A percentile compares a stretch with the other conserved stretches of the same genome.
Evolutionary conservation across 2,888 invertebrate species (phyloP).

Genomic region (Torymus aiolomorphi): DNA sequence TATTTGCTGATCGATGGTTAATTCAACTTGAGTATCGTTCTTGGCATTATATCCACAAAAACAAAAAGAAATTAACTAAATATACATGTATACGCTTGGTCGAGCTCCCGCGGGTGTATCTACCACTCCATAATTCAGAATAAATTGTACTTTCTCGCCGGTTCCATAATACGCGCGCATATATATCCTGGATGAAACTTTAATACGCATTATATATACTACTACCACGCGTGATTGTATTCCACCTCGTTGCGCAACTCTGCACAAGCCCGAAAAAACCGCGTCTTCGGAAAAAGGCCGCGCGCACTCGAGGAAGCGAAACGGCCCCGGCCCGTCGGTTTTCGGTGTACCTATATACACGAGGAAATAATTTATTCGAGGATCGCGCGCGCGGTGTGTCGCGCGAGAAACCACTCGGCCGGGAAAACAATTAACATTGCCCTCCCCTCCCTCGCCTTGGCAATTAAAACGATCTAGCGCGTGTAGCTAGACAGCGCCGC

Average conservation of each 20-base stretch:
- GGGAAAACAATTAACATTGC: constrained; percentile 48
- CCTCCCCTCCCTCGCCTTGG: not conserved
- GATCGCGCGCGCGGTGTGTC: constrained; percentile 36
- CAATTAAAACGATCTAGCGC: constrained; percentile 62
- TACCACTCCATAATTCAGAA: constrained; percentile 11
- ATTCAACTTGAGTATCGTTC: constrained; percentile 32
- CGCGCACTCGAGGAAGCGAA: too few relatives aligned
- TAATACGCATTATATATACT: constrained; percentile 18
- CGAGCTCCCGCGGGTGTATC: too few relatives aligned
- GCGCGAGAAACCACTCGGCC: not conserved
- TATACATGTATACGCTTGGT: not conserved
- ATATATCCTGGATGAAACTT: constrained; percentile 12
- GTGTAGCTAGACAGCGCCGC: not conserved
- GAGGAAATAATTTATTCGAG: constrained; percentile 46
- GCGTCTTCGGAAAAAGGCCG: too few relatives aligned
- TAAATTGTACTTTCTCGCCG: constrained; percentile 26
- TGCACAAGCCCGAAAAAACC: not conserved
- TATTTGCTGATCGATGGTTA: constrained; percentile 1
- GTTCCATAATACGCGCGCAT: constrained; percentile 1
- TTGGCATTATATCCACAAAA: constrained; percentile 1
- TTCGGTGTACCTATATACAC: not conserved
- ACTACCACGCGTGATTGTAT: not conserved
- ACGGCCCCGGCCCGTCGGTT: not conserved
- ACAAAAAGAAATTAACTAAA: constrained; percentile 27
- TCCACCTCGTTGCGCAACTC: constrained; percentile 17